These are phyloP conservation scores for Ylistrum balloti DNA, from an alignment of 1,140 invertebrate species.

Conservation along the genomic window DNA sequence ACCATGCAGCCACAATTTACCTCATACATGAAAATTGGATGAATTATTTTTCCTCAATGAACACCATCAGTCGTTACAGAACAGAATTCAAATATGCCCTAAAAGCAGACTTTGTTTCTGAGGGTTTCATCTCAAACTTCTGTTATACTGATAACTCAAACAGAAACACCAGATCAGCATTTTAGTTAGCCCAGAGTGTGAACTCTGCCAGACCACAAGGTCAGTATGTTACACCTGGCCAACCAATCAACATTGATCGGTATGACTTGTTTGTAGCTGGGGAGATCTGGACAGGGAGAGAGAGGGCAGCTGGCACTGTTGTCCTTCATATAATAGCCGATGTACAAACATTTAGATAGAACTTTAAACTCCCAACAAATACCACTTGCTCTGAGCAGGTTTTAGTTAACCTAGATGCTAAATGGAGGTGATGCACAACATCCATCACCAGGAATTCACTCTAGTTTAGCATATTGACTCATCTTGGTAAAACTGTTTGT, in stretches of 20 bases:
- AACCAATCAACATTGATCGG: neutral
- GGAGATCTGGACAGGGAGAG: neutral
- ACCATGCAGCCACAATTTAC: too few species aligned
- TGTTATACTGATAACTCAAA: neutral
- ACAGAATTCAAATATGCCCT: too few species aligned
- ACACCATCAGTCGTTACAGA: too few species aligned
- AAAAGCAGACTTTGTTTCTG: too few species aligned
- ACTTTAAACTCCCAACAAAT: neutral
- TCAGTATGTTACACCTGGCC: neutral
- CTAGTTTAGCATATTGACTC: too few species aligned
- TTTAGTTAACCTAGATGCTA: too few species aligned
- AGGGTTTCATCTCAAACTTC: too few species aligned
- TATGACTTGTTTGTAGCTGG: neutral
- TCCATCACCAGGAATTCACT: too few species aligned
- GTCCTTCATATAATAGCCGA: neutral
- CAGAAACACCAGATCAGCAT: neutral
- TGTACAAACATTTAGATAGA: neutral
- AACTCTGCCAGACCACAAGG: neutral
- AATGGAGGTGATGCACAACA: too few species aligned
- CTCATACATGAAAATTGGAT: too few species aligned
- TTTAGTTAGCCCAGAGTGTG: neutral
- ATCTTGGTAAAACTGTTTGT: too few species aligned
- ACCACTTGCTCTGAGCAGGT: neutral
- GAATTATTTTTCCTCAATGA: too few species aligned
- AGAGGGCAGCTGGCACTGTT: neutral